phyloP scores from a whole-genome alignment of 1,140 invertebrate genomes.

The Lepidurus arcticus region DNA sequence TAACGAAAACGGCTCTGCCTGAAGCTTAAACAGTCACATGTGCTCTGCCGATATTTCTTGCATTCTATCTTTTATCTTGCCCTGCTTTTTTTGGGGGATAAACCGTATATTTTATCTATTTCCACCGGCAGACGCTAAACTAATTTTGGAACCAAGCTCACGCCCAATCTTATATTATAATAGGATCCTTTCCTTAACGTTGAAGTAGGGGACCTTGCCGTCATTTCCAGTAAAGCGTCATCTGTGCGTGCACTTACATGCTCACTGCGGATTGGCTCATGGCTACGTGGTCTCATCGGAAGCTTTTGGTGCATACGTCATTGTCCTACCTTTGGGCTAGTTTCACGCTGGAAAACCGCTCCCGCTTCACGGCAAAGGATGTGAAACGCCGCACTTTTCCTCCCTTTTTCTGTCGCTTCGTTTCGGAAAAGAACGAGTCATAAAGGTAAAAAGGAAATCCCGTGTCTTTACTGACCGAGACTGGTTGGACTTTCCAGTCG shows the following conservation, averaged over 20 bases:
- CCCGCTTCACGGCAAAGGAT: neutral
- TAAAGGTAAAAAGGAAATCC: constrained; percentile 4
- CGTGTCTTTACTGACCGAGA: neutral
- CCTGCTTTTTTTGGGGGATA: neutral
- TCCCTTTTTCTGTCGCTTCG: neutral
- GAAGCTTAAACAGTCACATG: neutral
- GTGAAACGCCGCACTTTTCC: constrained; percentile 1
- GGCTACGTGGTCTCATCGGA: neutral
- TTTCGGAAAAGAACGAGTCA: neutral
- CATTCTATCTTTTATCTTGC: neutral
- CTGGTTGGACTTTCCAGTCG: neutral
- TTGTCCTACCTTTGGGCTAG: constrained; percentile 17
- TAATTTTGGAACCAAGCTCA: neutral
- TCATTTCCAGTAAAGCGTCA: neutral
- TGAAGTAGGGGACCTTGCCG: neutral
- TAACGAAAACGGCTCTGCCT: too few species aligned
- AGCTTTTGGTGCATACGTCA: neutral
- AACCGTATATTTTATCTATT: neutral
- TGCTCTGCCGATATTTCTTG: neutral
- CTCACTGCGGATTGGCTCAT: neutral
- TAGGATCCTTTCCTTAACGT: neutral
- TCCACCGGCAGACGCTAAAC: neutral
- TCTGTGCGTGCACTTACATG: neutral
- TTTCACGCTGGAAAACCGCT: neutral
- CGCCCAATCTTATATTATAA: neutral